phyloP scores from a whole-genome alignment of 1,140 invertebrate species.

The Lucilia sericata region DNA sequence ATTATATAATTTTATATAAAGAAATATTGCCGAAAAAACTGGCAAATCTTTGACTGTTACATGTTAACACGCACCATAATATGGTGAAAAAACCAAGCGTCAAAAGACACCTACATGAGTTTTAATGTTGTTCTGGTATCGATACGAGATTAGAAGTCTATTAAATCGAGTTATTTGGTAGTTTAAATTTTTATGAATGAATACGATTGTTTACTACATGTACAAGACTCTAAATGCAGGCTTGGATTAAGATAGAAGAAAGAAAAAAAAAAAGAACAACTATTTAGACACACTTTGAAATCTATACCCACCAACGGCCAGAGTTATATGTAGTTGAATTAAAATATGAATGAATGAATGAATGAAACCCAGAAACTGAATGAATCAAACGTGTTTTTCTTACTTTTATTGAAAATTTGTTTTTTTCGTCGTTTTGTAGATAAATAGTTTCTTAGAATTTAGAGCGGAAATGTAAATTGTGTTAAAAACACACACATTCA shows the following conservation, averaged over 20 bases:
- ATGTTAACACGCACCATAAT: neutral
- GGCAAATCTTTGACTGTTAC: too few species aligned
- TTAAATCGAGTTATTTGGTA: neutral
- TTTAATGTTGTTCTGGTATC: neutral
- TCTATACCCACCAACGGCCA: neutral
- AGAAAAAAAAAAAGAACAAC: too few species aligned
- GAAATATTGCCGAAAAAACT: neutral
- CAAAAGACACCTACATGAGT: slow-evolving; percentile 6
- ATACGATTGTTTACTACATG: too few species aligned
- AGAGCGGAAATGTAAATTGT: slow-evolving; percentile 64
- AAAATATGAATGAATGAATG: neutral
- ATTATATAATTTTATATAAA: neutral
- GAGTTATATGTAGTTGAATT: too few species aligned
- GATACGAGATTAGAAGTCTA: neutral
- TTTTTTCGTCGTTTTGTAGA: neutral
- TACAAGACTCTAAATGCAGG: too few species aligned
- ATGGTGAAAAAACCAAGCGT: neutral
- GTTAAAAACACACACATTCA: slow-evolving; percentile 22
- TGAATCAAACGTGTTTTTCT: neutral
- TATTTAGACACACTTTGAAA: neutral
- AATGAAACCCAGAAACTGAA: neutral
- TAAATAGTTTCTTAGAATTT: slow-evolving; percentile 52
- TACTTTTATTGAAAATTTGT: neutral
- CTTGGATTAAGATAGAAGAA: too few species aligned
- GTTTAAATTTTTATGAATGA: too few species aligned